Percentiles rank a stretch among this genome's conserved stretches.
phyloP scores from a whole-genome alignment of 2,113 vertebrate species.

The Lynx canadensis region DNA sequence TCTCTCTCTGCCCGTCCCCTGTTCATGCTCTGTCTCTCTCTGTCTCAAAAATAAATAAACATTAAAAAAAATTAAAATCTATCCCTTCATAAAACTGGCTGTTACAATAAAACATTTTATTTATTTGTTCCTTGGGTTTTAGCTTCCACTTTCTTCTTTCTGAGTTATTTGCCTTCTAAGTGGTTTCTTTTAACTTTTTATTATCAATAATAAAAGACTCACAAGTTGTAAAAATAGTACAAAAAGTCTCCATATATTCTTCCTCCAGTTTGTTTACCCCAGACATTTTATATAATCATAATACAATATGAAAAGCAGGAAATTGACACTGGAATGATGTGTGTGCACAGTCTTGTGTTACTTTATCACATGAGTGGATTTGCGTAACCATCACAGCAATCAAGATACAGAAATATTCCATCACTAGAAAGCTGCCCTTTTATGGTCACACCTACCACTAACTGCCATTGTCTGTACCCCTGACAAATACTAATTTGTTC shows the following conservation, averaged over 20 bases:
- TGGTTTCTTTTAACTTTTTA: background rate
- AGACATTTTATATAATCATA: background rate
- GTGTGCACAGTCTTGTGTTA: background rate
- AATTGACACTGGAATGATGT: constrained; percentile 11
- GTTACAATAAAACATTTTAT: constrained; percentile 32
- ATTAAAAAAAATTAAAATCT: background rate
- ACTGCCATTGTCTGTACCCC: background rate
- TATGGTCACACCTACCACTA: background rate
- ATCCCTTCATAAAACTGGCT: background rate
- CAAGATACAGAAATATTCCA: constrained; percentile 35
- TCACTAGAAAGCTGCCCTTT: background rate
- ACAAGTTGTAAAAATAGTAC: constrained; percentile 8
- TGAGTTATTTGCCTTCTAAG: constrained; percentile 27
- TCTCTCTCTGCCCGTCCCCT: too few species aligned
- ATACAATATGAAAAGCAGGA: constrained; percentile 1
- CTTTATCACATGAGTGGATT: constrained; percentile 21
- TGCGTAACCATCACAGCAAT: background rate
- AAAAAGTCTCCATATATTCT: background rate
- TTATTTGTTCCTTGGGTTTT: background rate
- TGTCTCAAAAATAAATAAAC: too few species aligned
- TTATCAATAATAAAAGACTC: background rate
- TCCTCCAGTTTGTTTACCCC: background rate
- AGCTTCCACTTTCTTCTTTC: background rate
- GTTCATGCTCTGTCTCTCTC: too few species aligned
- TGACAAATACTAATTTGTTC: background rate